Evolutionary conservation across 2,888 invertebrate genomes (phyloP).

Genomic region (Zaprionus bogoriensis): DNA sequence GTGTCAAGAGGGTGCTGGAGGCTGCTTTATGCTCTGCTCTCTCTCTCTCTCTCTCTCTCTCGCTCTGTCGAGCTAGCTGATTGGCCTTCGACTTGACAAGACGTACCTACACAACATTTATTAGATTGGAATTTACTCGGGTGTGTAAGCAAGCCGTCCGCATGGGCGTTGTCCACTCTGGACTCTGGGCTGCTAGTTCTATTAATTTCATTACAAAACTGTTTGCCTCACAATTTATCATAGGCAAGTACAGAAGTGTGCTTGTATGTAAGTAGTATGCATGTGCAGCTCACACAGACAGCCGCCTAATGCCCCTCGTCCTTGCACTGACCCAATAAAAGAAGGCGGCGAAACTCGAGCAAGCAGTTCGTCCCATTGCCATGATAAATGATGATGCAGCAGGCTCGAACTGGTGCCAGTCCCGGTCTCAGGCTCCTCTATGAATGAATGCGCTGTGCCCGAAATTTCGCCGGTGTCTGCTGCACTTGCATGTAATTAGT

Average conservation of each 20-base stretch:
- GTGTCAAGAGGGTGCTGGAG: slow-evolving; percentile 68
- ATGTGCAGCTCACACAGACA: too few relatives aligned
- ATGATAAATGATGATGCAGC: slow-evolving; percentile 38
- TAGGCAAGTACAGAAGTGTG: slow-evolving; percentile 37
- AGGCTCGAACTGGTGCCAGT: not conserved
- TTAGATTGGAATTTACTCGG: slow-evolving; percentile 44
- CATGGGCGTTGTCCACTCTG: slow-evolving; percentile 55
- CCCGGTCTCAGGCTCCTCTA: not conserved
- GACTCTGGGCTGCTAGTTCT: slow-evolving; percentile 35
- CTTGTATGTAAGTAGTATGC: too few relatives aligned
- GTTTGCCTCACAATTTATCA: slow-evolving; percentile 69
- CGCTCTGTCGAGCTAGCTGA: not conserved
- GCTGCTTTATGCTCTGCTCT: slow-evolving; percentile 6
- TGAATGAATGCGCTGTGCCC: slow-evolving; percentile 28
- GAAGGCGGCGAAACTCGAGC: slow-evolving; percentile 20
- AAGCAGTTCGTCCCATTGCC: slow-evolving; percentile 19
- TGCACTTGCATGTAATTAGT: slow-evolving; percentile 60
- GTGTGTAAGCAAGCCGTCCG: slow-evolving; percentile 20
- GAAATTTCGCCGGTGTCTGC: too few relatives aligned
- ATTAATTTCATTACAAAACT: slow-evolving; percentile 74
- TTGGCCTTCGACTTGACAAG: slow-evolving; percentile 11
- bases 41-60: not conserved
- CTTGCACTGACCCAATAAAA: slow-evolving; percentile 56
- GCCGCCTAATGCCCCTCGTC: slow-evolving; percentile 2
- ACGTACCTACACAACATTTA: slow-evolving; percentile 56